Percentiles rank a stretch among this genome's conserved stretches.
These are phyloP conservation scores for Telmatochromis sp. DNA, from an alignment of 2,113 vertebrate genomes.

Conservation along the genomic window DNA sequence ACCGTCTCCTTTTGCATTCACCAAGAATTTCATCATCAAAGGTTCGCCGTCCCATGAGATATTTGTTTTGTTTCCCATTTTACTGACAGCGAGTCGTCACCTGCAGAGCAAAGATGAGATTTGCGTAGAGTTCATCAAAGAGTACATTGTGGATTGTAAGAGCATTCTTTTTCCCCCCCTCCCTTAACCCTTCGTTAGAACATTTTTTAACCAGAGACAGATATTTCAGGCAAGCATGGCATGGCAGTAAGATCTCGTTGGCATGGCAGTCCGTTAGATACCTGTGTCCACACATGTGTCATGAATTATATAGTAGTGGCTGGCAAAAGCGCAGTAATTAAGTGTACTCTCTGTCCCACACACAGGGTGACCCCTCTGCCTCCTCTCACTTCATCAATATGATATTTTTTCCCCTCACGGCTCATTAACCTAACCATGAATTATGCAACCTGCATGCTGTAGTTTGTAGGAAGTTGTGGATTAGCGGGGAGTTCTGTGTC, in stretches of 20 bases:
- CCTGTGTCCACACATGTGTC: not conserved
- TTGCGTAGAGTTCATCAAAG: conserved; percentile 58
- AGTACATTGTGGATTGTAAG: conserved; percentile 59
- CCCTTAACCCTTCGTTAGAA: not conserved
- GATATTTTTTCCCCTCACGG: conserved; percentile 33
- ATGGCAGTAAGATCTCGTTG: not conserved
- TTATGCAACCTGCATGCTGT: conserved; percentile 33
- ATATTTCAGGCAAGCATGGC: not conserved
- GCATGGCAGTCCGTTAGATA: not conserved
- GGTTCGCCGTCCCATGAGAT: conserved; percentile 7
- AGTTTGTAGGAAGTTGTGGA: conserved; percentile 11
- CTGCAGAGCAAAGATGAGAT: conserved; percentile 51
- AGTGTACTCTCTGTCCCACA: conserved; percentile 31
- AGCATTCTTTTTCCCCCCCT: not conserved
- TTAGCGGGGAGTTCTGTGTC: not conserved
- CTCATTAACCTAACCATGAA: conserved; percentile 47
- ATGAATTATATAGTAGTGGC: conserved; percentile 11
- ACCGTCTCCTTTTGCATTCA: not conserved
- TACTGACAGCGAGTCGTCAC: conserved; percentile 41
- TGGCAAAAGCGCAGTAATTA: conserved; percentile 22
- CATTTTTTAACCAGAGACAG: not conserved
- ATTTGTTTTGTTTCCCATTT: conserved; percentile 30
- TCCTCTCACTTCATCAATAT: conserved; percentile 34
- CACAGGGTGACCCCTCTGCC: conserved; percentile 31
- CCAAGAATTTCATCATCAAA: conserved; percentile 37